Percentiles rank a stretch among this genome's conserved stretches.
Conservation (phyloP, 64 coral and sea anemone species). For the Actinia tenebrosa region DNA sequence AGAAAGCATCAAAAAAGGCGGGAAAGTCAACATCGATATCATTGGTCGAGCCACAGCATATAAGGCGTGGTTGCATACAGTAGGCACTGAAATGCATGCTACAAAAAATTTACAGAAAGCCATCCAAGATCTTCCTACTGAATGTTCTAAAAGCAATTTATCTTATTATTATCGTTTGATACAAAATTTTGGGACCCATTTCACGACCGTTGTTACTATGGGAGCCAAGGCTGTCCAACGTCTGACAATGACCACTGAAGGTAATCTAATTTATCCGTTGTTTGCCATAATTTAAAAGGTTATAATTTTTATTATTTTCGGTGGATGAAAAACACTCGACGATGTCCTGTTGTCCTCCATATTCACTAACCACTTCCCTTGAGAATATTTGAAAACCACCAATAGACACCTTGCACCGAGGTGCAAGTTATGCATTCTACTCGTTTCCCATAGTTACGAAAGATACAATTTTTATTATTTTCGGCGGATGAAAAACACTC, state of each 20-base stretch:
- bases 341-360: neutral
- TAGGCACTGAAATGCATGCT: neutral
- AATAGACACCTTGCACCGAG: no score
- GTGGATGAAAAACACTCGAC: neutral
- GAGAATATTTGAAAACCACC: no score
- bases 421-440: no score
- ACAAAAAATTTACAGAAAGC: neutral
- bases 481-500: neutral
- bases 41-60: neutral
- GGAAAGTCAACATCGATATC: constrained; percentile 9
- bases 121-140: neutral
- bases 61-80: neutral
- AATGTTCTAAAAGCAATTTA: neutral
- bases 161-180: neutral
- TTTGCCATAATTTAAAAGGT: neutral
- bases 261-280: neutral
- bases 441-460: no score
- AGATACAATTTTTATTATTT: neutral
- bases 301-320: neutral
- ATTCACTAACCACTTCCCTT: neutral
- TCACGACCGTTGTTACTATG: neutral
- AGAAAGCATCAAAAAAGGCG: constrained; percentile 12
- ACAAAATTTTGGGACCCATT: neutral
- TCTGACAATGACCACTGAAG: neutral
- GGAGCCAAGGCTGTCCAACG: neutral